Base-by-base conservation (phyloP, 2,113 vertebrate species). In the Hippocampus zosterae region DNA sequence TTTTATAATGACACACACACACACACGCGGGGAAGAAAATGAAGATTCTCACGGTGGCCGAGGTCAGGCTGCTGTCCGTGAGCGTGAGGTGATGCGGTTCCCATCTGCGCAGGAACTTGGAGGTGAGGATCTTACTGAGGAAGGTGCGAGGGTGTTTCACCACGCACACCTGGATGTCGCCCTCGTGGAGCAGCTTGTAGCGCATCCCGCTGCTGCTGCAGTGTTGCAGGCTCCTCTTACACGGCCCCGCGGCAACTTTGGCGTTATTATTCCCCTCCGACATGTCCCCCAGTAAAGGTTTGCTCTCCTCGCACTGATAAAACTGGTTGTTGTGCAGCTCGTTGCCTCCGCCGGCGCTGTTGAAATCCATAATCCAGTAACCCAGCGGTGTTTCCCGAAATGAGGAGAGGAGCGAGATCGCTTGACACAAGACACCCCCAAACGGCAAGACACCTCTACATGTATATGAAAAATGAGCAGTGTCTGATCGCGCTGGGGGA, bases 131-230 rank as follows among this genome's bases (percentile, higher is more conserved):
- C 92, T 98, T 98, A 94, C 95, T 97, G 81, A 98, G 94, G 90
- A 98, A 98, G 89, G 95, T 97, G 88, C 97, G 93, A 42, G 97
- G 96, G 92, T 98, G 96, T 77, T 95, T 93, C 81, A 98, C 92
- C 87, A 95, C 95, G 87, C 97, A 98, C 88, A 98, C 96, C 94
- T 98, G 97, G 83, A 98, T 98, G 94, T 98, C 97, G 57, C 97
- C 97, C 80, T 98, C 97, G 87, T 96, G 96, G 75, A 98, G 94
- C 84, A 98, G 94, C 85, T 98, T 98, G 91, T 98, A 98, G 66
- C 96, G 92, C 95, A 98, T 97, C 23, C 92, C 92, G 83, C 93
- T 92, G 93, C 91, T 81, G 85, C 92, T 82, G 90, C 95, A 94
- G 88, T 94, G 93, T 70, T 94, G 92, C 68, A 94, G 91, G 81